Evolutionary conservation across 2,113 vertebrate genomes (phyloP), one percentile per base, ranked within the genome.

Genomic region (Malurus elegans): DNA sequence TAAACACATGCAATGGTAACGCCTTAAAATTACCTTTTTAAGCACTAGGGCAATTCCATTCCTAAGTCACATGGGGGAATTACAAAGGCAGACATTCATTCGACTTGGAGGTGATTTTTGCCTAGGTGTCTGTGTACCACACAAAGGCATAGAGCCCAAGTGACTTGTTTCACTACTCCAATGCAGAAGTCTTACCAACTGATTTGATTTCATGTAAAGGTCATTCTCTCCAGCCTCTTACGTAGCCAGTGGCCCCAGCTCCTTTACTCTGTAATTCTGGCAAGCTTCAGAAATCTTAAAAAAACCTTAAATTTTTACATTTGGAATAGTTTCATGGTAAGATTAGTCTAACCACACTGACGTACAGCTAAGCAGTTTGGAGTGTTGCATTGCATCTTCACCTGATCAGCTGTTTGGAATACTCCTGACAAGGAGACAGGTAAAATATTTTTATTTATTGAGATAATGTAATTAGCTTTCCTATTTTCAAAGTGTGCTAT

Each of bases 41-140:
- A 96, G 51, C 95, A 92, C 90, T 85, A 93, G 93, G 87, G 82
- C 51, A 84, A n/a, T 94, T 97, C 90, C 66, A 78, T 95, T 96
- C 79, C 14, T 72, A 95, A 95, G 84, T 95, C 66, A 85, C 79
- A 10, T 28, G 29, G 31, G 73, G 21, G 40, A 88, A 93, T 91
- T 94, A 64, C 73, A 85, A 95, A 94, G 79, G 69, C 90, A 96
- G 76, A 81, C 79, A 86, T 86, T 92, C 48, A 31, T 96, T 97
- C 74, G 56, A 18, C 57, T 70, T 78, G 54, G 73, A 96, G 86
- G 75, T 76, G 84, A 56, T 96, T 96, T 95, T 74, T 92, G 84
- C 38, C 28, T 90, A 51, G 86, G 76, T 88, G 87, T 66, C 94
- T 94, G 91, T 65, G 7, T 79, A 62, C 58, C 62, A 74, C 26